These are phyloP conservation scores for Callopanchax toddi DNA, from an alignment of 2,113 vertebrate genomes.

Conservation along the genomic window DNA sequence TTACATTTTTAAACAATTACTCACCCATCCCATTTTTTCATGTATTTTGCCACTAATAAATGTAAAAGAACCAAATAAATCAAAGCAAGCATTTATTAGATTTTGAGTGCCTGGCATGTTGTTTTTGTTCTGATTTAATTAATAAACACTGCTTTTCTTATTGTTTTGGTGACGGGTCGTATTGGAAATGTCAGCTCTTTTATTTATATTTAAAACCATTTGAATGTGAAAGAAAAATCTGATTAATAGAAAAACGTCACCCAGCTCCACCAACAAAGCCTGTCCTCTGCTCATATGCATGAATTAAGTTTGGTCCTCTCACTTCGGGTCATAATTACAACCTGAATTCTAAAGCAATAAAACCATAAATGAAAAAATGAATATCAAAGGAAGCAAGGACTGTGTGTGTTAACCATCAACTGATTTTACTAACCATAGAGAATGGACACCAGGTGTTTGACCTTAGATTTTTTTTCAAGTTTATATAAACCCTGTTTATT, in stretches of 20 bases:
- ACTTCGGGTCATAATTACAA: conserved; percentile 22
- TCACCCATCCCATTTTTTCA: too few species aligned
- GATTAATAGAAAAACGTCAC: conserved; percentile 16
- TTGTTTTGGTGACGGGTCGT: background rate
- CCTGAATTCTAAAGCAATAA: conserved; percentile 17
- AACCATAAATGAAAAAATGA: conserved; percentile 5
- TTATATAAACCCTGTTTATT: background rate
- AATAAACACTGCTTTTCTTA: background rate
- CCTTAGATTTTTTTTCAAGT: background rate
- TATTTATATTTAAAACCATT: background rate
- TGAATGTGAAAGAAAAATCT: background rate
- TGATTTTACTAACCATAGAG: too few species aligned
- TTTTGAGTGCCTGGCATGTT: background rate
- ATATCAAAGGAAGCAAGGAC: background rate
- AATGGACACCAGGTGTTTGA: background rate
- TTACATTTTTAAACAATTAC: too few species aligned
- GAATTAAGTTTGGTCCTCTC: conserved; percentile 51
- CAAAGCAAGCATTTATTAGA: background rate
- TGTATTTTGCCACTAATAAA: background rate
- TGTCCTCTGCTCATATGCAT: conserved; percentile 45
- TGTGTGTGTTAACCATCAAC: too few species aligned
- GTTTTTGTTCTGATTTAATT: background rate
- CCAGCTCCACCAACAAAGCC: conserved; percentile 41
- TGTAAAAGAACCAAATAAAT: background rate
- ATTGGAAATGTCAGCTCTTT: background rate